phyloP scores from a whole-genome alignment of 37 sponge, comb jelly and placozoan genomes.

The Spongilla lacustris region DNA sequence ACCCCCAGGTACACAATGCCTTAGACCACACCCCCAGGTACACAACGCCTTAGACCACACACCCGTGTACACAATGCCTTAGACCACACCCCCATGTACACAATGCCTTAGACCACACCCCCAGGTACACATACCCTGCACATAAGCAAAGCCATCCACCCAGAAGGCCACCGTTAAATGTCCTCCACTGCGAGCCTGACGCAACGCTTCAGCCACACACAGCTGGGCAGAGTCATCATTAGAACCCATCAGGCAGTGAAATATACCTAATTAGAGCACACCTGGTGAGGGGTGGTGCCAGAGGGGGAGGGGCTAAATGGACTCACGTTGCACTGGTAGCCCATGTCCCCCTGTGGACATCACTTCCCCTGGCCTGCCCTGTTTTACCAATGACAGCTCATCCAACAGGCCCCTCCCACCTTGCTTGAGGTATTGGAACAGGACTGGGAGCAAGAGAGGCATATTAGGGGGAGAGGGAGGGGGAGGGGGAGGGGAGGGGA shows the following conservation, averaged over 20 bases:
- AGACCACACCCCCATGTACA: no score
- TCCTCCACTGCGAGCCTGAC: constrained; percentile 5
- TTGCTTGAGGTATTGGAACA: constrained; percentile 22
- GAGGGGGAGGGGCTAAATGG: not conserved
- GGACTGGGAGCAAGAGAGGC: not conserved
- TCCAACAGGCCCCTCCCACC: constrained; percentile 41
- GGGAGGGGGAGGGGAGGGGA: not conserved
- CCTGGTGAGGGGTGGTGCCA: not conserved
- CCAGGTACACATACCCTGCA: constrained; percentile 6
- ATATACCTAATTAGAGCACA: constrained; percentile 36
- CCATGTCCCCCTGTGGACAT: constrained; percentile 53
- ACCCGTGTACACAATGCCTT: no score
- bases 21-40: no score
- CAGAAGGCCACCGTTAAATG: constrained; percentile 44
- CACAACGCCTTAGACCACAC: no score
- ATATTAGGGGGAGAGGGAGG: no score
- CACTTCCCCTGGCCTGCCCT: constrained; percentile 53
- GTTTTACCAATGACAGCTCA: constrained; percentile 44
- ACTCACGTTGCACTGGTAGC: constrained; percentile 48
- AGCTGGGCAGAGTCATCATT: constrained; percentile 35
- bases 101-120: not conserved
- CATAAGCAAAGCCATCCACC: constrained; percentile 57
- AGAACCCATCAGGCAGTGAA: constrained; percentile 59
- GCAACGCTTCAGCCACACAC: constrained; percentile 40
- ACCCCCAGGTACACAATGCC: no score